Base-by-base conservation (phyloP, 2,113 vertebrate species). In the Okapia johnstoni region DNA sequence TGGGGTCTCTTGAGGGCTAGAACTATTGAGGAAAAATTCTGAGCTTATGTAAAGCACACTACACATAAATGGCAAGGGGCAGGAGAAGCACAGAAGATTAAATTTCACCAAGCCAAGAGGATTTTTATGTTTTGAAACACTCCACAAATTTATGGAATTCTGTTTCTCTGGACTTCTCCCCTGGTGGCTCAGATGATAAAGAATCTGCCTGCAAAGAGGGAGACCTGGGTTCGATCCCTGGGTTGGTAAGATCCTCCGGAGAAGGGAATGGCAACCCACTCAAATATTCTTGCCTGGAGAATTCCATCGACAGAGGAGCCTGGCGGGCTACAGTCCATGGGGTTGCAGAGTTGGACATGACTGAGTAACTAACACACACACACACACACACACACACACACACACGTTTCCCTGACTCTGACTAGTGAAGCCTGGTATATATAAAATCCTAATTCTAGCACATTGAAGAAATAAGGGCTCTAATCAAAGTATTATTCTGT, bases 21-120 rank as follows among this genome's bases (percentile, higher is more conserved):
- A 96, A 77, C 15, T 85, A 60, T 13, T 89, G 52, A 91, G 61
- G 63, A 93, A 70, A 84, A 85, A 80, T 70, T 90, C 73, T 83
- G 89, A 95, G 87, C 48, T 95, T 46, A 48, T 50, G 79, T 58
- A 81, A 93, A 85, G 55, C 21, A 46, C 1, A 14, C 15, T 28
- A 52, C n/a, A 17, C 50, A 1, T 36, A 79, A 66, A 61, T 73
- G 25, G 50, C 21, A 23, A 16, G 9, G 33, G n/a, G 58, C 36
- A 57, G 58, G 54, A 92, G 4, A 90, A 85, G 48, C 63, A 70
- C 26, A 87, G 33, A 48, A 57, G 48, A 88, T 90, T 61, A 77
- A n/a, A 86, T 85, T 97, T 97, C 96, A 97, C 98, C 97, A 98
- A 98, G 94, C 48, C 86, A 98, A 85, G 52, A 52, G 84, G 85